phyloP scores from a whole-genome alignment of 2,113 vertebrate genomes.

The Vulpes ferrilata region DNA sequence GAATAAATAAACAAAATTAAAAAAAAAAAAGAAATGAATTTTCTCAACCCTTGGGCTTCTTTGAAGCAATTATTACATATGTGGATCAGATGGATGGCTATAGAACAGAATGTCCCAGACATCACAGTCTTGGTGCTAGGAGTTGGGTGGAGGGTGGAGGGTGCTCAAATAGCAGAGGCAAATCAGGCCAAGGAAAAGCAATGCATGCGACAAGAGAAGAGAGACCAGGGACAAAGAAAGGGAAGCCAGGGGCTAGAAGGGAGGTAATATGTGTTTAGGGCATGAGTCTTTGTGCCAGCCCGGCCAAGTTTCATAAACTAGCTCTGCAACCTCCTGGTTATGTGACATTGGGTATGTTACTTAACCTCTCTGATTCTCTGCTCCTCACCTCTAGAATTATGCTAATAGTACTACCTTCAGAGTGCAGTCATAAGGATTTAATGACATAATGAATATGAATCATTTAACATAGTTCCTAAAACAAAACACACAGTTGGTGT shows the following conservation, averaged over 20 bases:
- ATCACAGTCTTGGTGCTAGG: not conserved
- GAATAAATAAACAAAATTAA: too few species aligned
- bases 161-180: not conserved
- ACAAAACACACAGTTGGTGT: not conserved
- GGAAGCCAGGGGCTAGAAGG: not conserved
- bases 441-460: slow-evolving; percentile 4
- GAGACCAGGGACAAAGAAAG: not conserved
- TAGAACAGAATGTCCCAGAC: not conserved
- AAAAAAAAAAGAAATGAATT: not conserved
- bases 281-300: not conserved
- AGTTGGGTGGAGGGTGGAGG: not conserved
- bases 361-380: slow-evolving; percentile 60
- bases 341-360: not conserved
- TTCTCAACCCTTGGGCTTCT: slow-evolving; percentile 40
- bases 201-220: not conserved
- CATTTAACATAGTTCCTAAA: not conserved
- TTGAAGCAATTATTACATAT: not conserved
- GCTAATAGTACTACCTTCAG: slow-evolving; percentile 45
- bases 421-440: slow-evolving; percentile 21
- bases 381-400: slow-evolving; percentile 37
- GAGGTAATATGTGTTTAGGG: not conserved
- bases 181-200: not conserved
- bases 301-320: not conserved
- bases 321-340: slow-evolving; percentile 12
- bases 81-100: not conserved